Base-by-base conservation (phyloP, 2,888 invertebrate species). In the Yponomeuta plumbellus region DNA sequence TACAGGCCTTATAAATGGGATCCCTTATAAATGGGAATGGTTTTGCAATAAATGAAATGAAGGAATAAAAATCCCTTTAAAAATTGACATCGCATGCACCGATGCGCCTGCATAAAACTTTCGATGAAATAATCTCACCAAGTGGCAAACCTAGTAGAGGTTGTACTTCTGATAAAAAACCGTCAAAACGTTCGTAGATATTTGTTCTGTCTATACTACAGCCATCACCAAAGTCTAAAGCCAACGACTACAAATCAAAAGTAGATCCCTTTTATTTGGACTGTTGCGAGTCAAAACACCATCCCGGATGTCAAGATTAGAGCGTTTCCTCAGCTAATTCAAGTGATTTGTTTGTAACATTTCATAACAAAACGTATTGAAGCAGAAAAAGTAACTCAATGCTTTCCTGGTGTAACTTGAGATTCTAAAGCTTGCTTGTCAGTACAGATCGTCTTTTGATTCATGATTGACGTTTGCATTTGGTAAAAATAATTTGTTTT, bases 401-500 rank as follows among this genome's bases (percentile, higher is more conserved):
- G 73, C 69, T 77, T 79, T 73, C 75, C 74, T 76, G 74, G 77
- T 72, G 79, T 73, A 82, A 81, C 74, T 69, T 70, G 74, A 52
- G 44, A 81, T 77, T 75, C 70, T 69, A 69, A 70, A 70, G 69
- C 23, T 70, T 68, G 69, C 68, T 68, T 71, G 72, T 78, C 76
- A 73, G 74, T 75, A 72, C 71, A 73, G 75, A 79, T 79, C 61
- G 80, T 80, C 70, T 75, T 75, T 64, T 61, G 68, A 59, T 72
- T 67, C 66, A 72, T 80, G 81, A 85, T 81, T 84, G 83, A 84
- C 83, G 75, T 78, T 74, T 71, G 73, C 72, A 78, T 80, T 80
- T 76, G 71, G 71, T 73, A 44, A 70, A 77, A 77, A 81, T 76
- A 81, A 82, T 83, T 81, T 79, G 75, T 70, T 67, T n/a, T 75